Evolutionary conservation across 1,140 invertebrate genomes (phyloP), one percentile per base, ranked within the genome.

Genomic region (Caerostris extrusa): DNA sequence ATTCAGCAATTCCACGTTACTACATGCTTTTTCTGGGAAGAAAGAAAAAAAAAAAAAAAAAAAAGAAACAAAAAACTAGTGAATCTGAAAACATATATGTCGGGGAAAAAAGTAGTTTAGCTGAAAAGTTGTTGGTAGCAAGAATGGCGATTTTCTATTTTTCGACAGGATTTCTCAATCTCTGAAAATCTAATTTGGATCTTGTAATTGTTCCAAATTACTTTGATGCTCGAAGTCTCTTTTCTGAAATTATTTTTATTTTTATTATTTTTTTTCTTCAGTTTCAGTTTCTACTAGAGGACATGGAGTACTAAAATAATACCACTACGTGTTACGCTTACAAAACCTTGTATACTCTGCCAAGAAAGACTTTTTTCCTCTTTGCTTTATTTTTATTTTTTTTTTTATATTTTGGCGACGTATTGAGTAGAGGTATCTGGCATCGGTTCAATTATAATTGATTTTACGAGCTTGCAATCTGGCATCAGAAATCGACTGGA

Each of bases 131-230:
- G 71, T 77, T 53, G 71, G 8, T 77, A 53, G 71, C 34, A 5
- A 53, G 34, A 12, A 12, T 77, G 34, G 34, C 14, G 71, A 77
- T 85, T 85, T 67, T 85, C 55, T 85, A 85, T 85, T 85, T 85
- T 88, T 88, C 55, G 17, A 19, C 88, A n/a, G 5, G 50, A 90
- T 90, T 90, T 69, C 88, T 77, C 57, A 91, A 91, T 82, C 57
- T 82, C 69, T 58, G 69, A 81, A 81, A 91, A 91, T 91, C 90
- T 91, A 91, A 91, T 91, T 91, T 82, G n/a, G 90, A 81, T 82
- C 71, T 82, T 91, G 90, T 91, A 81, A 91, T 91, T 81, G 90
- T 91, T 91, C 90, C 90, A 91, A 91, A 91, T 91, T 82, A 91
- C 90, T 91, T 91, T 91, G 90, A 91, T 91, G 90, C 90, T 58